Evolutionary conservation across 2,113 vertebrate genomes (phyloP), one percentile per base, ranked within the genome.

Genomic region (Bettongia penicillata): DNA sequence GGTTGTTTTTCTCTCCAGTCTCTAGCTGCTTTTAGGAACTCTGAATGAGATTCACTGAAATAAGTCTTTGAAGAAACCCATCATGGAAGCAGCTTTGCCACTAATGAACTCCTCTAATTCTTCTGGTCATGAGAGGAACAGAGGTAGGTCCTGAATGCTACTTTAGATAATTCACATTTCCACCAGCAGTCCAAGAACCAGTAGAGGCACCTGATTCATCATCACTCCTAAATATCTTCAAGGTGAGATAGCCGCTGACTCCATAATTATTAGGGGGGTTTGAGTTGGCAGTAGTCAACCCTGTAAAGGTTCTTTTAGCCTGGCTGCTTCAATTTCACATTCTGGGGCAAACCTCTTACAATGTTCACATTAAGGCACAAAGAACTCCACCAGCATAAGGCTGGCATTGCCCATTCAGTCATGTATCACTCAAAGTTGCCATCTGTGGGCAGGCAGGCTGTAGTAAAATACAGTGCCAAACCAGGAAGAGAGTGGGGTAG

Each of bases 121-220:
- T 12, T 98, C 98, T 3, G 23, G 98, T 97, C 96, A 90, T 98
- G 89, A 99, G 98, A 98, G 99, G 98, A 97, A 99, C 99, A 0
- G 99, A 99, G 96, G 99, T 99, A 97, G 99, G 99, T 61, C 99
- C 99, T 0, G 99, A 99, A 97, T 99, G 99, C 98, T 99, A 99
- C 99, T 99, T 99, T 77, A 99, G 98, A 90, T 99, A 99, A 98
- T 99, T 99, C 93, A 99, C 99, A 98, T 99, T 99, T 25, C 99
- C 99, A 98, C 99, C 99, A 91, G 99, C 99, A 97, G 99, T 99
- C 95, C 99, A 99, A 55, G 99, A 99, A 0, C 99, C 99, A 94
- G 99, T 99, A 14, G 99, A 99, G 53, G 99, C 98, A 52, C 99
- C 99, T 11, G 99, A 98, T 31, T 99, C 99, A 95, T 99, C 99